Evolutionary conservation across 2,113 vertebrate genomes (phyloP).

Genomic region (Ophthalmolycus amberensis): DNA sequence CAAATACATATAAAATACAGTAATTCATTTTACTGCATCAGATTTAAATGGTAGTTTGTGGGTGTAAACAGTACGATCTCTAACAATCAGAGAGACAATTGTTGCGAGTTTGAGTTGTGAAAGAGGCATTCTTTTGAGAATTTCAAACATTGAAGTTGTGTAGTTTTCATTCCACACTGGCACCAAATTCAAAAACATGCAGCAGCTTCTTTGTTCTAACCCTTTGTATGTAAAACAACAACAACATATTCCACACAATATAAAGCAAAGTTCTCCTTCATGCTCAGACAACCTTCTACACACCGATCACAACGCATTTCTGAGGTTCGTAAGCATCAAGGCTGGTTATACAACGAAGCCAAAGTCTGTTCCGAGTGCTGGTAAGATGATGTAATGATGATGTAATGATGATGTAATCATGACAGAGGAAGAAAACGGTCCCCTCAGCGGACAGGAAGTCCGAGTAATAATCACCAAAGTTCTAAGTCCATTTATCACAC

Average conservation of each 20-base stretch:
- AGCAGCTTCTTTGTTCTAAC: background rate
- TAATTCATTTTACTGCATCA: too few species aligned
- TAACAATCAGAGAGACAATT: too few species aligned
- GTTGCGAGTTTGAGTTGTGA: too few species aligned
- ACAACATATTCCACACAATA: background rate
- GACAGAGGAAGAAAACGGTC: too few species aligned
- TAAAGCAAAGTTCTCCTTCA: background rate
- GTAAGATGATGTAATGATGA: background rate
- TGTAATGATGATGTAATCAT: too few species aligned
- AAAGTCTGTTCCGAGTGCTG: background rate
- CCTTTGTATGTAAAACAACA: background rate
- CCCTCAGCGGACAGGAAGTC: background rate
- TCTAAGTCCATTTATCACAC: constrained; percentile 25
- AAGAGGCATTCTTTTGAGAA: too few species aligned
- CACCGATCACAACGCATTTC: background rate
- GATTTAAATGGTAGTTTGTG: background rate
- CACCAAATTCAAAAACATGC: background rate
- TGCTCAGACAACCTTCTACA: background rate
- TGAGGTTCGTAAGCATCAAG: background rate
- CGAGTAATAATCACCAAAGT: constrained; percentile 1
- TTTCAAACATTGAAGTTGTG: background rate
- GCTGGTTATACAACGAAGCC: background rate
- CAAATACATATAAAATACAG: too few species aligned
- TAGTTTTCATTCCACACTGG: background rate
- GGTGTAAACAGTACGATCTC: background rate